phyloP scores from a whole-genome alignment of 2,888 invertebrate species.

The Didymodactylos carnosus region DNA sequence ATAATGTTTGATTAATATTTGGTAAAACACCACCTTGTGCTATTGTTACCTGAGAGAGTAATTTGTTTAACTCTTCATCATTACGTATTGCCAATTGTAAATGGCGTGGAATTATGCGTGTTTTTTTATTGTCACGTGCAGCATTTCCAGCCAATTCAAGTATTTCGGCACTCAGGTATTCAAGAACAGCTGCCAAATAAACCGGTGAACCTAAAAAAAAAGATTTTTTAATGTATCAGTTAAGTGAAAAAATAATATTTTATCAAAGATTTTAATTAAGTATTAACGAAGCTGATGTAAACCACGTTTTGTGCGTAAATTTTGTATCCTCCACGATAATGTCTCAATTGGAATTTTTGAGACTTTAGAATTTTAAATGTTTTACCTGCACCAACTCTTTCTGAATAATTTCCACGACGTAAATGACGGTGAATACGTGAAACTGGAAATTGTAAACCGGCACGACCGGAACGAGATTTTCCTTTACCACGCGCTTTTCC shows the following conservation, averaged over 20 bases:
- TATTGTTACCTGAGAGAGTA: constrained; percentile 57
- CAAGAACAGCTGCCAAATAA: constrained; percentile 35
- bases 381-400: constrained; percentile 34
- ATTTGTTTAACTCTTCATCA: constrained; percentile 59
- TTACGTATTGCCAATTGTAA: constrained; percentile 57
- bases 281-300: too few relatives aligned
- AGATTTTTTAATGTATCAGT: too few relatives aligned
- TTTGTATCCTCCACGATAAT: too few relatives aligned
- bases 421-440: constrained; percentile 34
- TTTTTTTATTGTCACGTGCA: constrained; percentile 43
- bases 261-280: too few relatives aligned
- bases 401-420: constrained; percentile 34
- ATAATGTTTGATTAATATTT: constrained; percentile 52
- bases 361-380: too few relatives aligned
- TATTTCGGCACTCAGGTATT: constrained; percentile 44
- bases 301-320: too few relatives aligned
- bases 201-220: constrained; percentile 36
- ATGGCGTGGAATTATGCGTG: constrained; percentile 55
- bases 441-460: constrained; percentile 35
- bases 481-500: constrained; percentile 34
- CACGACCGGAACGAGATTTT: constrained; percentile 30
- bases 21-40: constrained; percentile 66
- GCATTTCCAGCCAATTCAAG: constrained; percentile 37
- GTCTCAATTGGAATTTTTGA: too few relatives aligned
- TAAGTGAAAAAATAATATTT: too few relatives aligned